Percentiles rank a stretch among this genome's conserved stretches.
Conservation (phyloP, 2,888 invertebrate genomes). For the Leucozona laternaria region DNA sequence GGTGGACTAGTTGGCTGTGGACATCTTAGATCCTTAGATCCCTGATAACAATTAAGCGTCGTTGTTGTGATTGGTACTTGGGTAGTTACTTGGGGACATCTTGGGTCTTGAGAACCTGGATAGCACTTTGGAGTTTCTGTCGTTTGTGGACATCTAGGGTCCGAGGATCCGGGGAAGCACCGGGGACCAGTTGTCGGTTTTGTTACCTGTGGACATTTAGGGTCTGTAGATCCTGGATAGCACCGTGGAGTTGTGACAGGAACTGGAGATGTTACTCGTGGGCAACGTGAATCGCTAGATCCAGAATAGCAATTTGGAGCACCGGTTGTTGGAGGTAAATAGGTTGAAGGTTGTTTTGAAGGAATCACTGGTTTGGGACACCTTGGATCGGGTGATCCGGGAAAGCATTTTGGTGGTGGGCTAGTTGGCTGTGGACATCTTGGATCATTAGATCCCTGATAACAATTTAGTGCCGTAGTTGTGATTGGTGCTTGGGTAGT, state of each 20-base stretch:
- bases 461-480: constrained; percentile 74
- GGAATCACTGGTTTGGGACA: constrained; percentile 76
- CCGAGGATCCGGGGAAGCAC: constrained; percentile 80
- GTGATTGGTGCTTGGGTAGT: constrained; percentile 65
- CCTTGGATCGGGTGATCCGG: constrained; percentile 77
- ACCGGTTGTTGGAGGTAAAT: neutral
- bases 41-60: constrained; percentile 69
- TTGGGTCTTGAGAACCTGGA: constrained; percentile 79
- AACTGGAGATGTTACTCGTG: neutral
- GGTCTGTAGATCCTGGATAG: constrained; percentile 78
- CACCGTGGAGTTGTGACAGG: constrained; percentile 61
- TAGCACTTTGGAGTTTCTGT: constrained; percentile 65
- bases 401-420: constrained; percentile 77
- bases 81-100: constrained; percentile 72
- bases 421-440: constrained; percentile 73
- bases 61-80: constrained; percentile 75
- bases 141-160: constrained; percentile 78
- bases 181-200: constrained; percentile 71
- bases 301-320: neutral
- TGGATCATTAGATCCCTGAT: constrained; percentile 77
- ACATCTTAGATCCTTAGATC: constrained; percentile 78
- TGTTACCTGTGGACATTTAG: constrained; percentile 42
- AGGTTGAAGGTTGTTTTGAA: neutral
- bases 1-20: constrained; percentile 53
- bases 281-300: neutral